Conservation (phyloP, 1,140 invertebrate species). For the Leptopilina boulardi region DNA sequence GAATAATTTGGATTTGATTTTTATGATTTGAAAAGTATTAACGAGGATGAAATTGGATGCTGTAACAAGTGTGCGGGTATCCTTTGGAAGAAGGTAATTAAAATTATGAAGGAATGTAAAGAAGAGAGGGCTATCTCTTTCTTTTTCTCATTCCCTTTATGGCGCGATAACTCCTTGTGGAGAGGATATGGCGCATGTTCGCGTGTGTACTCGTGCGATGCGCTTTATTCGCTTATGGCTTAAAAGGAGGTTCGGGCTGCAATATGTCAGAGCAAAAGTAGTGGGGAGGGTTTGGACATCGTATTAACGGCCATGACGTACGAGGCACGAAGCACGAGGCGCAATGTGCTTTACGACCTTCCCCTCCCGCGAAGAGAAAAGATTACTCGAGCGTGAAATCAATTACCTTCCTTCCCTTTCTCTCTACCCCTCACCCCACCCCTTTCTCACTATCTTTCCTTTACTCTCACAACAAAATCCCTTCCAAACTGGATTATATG, state of each 20-base stretch:
- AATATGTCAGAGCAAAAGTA: conserved; percentile 56
- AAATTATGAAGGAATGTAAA: conserved; percentile 19
- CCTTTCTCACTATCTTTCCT: conserved; percentile 55
- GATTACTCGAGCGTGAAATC: conserved; percentile 65
- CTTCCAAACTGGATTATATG: not conserved
- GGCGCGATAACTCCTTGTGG: conserved; percentile 21
- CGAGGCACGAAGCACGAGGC: conserved; percentile 59
- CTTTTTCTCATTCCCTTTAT: not conserved
- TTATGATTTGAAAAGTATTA: not conserved
- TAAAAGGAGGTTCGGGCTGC: conserved; percentile 54
- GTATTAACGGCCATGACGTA: conserved; percentile 64
- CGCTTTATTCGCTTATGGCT: conserved; percentile 42
- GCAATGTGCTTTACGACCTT: conserved; percentile 59
- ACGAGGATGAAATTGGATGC: not conserved
- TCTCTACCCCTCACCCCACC: too few relatives aligned
- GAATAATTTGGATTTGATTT: not conserved
- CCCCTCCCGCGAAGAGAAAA: conserved; percentile 59
- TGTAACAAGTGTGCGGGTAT: not conserved
- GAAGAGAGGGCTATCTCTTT: not conserved
- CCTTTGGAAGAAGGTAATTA: not conserved
- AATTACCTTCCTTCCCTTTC: conserved; percentile 63
- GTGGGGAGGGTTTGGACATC: conserved; percentile 59
- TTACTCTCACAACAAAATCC: conserved; percentile 44
- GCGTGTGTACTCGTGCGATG: conserved; percentile 32
- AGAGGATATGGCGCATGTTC: conserved; percentile 20